Percentiles rank a stretch among this genome's conserved stretches.
phyloP scores from a whole-genome alignment of 2,113 vertebrate genomes.

The Oryzias woworae region DNA sequence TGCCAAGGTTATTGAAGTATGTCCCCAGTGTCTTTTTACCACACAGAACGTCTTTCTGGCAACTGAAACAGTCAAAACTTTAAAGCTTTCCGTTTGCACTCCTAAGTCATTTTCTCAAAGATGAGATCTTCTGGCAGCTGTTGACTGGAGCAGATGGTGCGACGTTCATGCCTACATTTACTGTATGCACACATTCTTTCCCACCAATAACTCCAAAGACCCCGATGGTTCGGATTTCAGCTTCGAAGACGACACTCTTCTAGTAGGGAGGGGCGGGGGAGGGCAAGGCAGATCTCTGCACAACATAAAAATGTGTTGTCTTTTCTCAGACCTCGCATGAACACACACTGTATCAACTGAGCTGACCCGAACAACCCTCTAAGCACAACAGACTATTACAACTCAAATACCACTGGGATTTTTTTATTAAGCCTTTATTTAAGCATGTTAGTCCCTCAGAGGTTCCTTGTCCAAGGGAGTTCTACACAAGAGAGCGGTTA shows the following conservation, averaged over 20 bases:
- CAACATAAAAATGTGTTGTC: constrained; percentile 12
- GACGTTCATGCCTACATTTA: constrained; percentile 11
- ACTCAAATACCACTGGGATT: not conserved
- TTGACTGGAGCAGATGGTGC: constrained; percentile 44
- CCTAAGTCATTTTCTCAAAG: constrained; percentile 31
- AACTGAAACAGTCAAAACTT: constrained; percentile 4
- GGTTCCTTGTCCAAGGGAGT: too few species aligned
- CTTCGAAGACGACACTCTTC: not conserved
- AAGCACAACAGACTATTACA: constrained; percentile 2
- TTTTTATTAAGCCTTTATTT: not conserved
- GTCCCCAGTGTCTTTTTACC: constrained; percentile 22
- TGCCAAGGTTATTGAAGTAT: not conserved
- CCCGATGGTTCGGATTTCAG: constrained; percentile 3
- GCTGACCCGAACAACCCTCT: not conserved
- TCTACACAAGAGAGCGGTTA: too few species aligned
- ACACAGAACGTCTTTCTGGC: constrained; percentile 13
- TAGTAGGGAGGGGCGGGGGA: not conserved
- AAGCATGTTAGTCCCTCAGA: too few species aligned
- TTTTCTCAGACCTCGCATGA: constrained; percentile 7
- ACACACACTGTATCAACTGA: not conserved
- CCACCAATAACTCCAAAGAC: constrained; percentile 21
- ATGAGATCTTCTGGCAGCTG: constrained; percentile 55
- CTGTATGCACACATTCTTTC: constrained; percentile 22
- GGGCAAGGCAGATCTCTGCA: not conserved
- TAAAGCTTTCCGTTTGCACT: not conserved